Conservation (phyloP, 2,888 invertebrate species). For the Idaea straminata region DNA sequence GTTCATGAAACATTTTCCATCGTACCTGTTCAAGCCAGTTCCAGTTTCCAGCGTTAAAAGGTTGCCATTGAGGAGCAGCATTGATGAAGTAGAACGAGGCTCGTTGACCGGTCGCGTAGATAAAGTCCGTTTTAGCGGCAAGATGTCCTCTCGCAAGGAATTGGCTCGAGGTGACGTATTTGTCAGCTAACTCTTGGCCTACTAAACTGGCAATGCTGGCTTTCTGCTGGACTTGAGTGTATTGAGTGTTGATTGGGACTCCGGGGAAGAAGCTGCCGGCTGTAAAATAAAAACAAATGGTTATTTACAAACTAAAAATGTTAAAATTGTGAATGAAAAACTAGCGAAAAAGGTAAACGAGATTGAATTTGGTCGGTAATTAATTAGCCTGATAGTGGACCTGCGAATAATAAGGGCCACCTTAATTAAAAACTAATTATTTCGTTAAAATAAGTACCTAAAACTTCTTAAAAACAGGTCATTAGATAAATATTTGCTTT, state of each 20-base stretch:
- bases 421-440: no score
- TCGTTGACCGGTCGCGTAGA: slow-evolving; percentile 80
- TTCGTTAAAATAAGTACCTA: no score
- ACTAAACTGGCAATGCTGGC: slow-evolving; percentile 47
- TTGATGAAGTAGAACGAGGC: slow-evolving; percentile 83
- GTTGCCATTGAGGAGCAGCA: slow-evolving; percentile 84
- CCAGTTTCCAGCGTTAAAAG: slow-evolving; percentile 82
- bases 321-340: background rate
- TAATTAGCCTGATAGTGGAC: no score
- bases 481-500: no score
- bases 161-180: slow-evolving; percentile 66
- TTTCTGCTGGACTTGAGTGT: slow-evolving; percentile 63
- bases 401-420: no score
- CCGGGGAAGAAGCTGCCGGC: slow-evolving; percentile 75
- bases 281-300: slow-evolving; percentile 26
- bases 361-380: no score
- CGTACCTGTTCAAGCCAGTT: slow-evolving; percentile 69
- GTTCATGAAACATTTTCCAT: background rate
- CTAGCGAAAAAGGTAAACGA: no score
- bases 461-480: no score
- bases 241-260: slow-evolving; percentile 55
- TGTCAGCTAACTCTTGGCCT: slow-evolving; percentile 54
- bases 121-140: slow-evolving; percentile 81
- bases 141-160: slow-evolving; percentile 82
- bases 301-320: background rate